Percentiles rank a stretch among this genome's conserved stretches.
These are phyloP conservation scores for Calliphora vicina DNA, from an alignment of 1,140 invertebrate species.

Conservation along the genomic window DNA sequence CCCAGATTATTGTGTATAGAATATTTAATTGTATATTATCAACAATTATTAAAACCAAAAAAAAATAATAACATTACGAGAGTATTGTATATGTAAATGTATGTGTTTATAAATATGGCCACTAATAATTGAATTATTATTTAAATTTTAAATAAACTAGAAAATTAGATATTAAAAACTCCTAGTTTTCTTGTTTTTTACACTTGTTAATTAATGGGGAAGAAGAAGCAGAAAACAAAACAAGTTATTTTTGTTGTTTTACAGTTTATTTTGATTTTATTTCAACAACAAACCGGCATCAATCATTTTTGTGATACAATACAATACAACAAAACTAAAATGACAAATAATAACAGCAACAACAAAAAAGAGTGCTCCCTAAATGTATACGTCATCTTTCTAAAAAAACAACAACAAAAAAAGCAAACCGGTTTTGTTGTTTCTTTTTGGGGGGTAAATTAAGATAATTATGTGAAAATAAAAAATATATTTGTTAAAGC, in stretches of 20 bases:
- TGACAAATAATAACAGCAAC: neutral
- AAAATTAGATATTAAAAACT: no score
- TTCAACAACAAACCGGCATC: slow-evolving; percentile 12
- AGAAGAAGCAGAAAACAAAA: no score
- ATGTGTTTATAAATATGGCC: no score
- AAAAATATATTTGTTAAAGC: neutral
- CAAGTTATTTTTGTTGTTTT: neutral
- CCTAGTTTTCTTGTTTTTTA: neutral
- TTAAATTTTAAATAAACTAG: neutral
- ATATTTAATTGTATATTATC: neutral
- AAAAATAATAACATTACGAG: neutral
- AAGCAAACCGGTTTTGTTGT: slow-evolving; percentile 14
- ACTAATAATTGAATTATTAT: no score
- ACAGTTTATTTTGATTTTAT: neutral
- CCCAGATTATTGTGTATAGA: slow-evolving; percentile 19
- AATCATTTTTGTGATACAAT: neutral
- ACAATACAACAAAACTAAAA: neutral
- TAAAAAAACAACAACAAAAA: neutral
- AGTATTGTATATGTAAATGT: no score
- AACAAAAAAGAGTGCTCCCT: neutral
- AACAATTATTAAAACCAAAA: neutral
- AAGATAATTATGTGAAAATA: neutral
- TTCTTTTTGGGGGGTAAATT: neutral
- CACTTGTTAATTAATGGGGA: neutral
- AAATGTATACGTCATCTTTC: slow-evolving; percentile 20